Evolutionary conservation across 2,113 vertebrate genomes (phyloP).

Genomic region (Laterallus jamaicensis): DNA sequence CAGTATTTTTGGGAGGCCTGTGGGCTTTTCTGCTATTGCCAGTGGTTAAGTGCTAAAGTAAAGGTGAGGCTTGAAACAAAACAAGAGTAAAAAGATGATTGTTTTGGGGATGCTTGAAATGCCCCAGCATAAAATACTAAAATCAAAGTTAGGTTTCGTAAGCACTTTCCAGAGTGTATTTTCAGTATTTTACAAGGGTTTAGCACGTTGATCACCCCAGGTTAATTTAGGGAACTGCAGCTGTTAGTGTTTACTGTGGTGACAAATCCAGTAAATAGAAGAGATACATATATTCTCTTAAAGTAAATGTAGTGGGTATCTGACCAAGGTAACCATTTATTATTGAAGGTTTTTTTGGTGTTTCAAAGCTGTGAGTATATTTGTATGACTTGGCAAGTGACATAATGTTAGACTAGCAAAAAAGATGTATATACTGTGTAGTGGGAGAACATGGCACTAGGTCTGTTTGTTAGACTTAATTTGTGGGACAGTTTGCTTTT

Average conservation of each 20-base stretch:
- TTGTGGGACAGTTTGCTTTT: constrained; percentile 10
- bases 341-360: background rate
- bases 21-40: background rate
- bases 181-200: background rate
- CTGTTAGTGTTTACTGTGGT: constrained; percentile 20
- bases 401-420: background rate
- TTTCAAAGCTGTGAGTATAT: constrained; percentile 15
- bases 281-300: background rate
- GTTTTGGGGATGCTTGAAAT: background rate
- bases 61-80: background rate
- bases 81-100: background rate
- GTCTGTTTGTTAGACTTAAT: background rate
- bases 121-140: background rate
- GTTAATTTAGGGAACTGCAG: background rate
- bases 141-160: background rate
- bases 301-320: background rate
- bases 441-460: background rate
- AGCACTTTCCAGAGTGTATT: background rate
- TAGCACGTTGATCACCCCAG: background rate
- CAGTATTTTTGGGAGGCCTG: background rate
- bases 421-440: background rate
- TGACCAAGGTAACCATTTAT: constrained; percentile 8
- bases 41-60: background rate
- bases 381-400: constrained; percentile 23
- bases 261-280: constrained; percentile 6